Evolutionary conservation across 2,113 vertebrate species (phyloP).

Genomic region (Gasterosteus nipponicus): DNA sequence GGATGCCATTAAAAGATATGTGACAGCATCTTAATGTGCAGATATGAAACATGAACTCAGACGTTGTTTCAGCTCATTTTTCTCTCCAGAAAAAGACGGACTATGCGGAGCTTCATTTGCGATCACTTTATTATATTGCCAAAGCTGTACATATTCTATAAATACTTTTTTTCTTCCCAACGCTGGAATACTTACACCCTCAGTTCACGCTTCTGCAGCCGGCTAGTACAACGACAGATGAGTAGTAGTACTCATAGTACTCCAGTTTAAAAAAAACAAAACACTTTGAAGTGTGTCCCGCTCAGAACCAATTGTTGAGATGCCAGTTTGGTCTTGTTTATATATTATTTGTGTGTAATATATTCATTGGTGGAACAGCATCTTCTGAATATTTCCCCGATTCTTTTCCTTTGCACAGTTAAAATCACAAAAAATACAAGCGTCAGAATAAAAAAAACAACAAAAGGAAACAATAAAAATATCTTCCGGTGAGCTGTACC

Average conservation of each 20-base stretch:
- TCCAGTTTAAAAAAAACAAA: slow-evolving; percentile 40
- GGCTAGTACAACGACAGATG: slow-evolving; percentile 46
- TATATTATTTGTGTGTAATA: background rate
- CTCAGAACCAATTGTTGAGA: slow-evolving; percentile 10
- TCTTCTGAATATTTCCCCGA: background rate
- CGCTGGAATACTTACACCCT: slow-evolving; percentile 77
- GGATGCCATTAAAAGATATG: too few relatives aligned
- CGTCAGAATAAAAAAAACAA: slow-evolving; percentile 31
- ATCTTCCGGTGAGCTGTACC: slow-evolving; percentile 53
- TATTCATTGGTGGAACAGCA: slow-evolving; percentile 12
- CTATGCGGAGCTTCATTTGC: slow-evolving; percentile 51
- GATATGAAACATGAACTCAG: background rate
- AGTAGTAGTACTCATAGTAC: slow-evolving; percentile 47
- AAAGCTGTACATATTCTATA: slow-evolving; percentile 84
- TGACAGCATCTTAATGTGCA: background rate
- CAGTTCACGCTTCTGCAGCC: slow-evolving; percentile 53
- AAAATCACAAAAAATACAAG: slow-evolving; percentile 56
- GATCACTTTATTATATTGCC: slow-evolving; percentile 83
- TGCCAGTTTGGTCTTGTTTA: slow-evolving; percentile 15
- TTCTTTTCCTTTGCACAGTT: slow-evolving; percentile 44
- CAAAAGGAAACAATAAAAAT: slow-evolving; percentile 1
- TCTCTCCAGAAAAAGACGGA: background rate
- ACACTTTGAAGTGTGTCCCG: slow-evolving; percentile 10
- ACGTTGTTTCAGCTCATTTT: background rate
- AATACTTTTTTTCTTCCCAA: slow-evolving; percentile 65